These are phyloP conservation scores for Eremophila alpestris DNA, from an alignment of 2,797 vertebrate genomes.

Conservation along the genomic window DNA sequence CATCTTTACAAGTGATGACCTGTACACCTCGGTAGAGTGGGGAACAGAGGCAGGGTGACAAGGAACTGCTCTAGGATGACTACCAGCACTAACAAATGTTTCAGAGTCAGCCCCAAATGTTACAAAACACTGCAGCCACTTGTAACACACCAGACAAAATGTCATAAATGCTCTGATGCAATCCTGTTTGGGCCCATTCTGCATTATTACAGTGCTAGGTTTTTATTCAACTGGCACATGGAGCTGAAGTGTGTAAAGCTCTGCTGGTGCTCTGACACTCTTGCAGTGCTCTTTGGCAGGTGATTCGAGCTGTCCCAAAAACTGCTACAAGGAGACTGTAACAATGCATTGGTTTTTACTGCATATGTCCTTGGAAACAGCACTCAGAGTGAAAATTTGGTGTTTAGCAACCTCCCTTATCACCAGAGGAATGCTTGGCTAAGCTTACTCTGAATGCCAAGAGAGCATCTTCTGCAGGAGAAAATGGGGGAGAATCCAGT, in stretches of 20 bases:
- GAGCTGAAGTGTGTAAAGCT: background rate
- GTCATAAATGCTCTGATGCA: background rate
- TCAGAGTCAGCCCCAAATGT: background rate
- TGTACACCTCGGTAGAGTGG: background rate
- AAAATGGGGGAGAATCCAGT: background rate
- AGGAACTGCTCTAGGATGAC: background rate
- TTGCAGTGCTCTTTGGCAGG: background rate
- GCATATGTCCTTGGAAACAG: background rate
- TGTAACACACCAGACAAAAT: background rate
- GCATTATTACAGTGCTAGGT: background rate
- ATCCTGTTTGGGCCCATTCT: background rate
- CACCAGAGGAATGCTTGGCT: background rate
- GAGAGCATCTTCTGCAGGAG: background rate
- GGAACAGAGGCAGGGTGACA: background rate
- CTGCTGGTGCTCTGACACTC: background rate
- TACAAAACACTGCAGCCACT: background rate
- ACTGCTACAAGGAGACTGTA: background rate
- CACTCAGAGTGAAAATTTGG: background rate
- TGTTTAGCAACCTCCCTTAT: background rate
- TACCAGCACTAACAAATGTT: fast-evolving
- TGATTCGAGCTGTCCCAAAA: background rate
- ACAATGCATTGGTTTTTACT: background rate
- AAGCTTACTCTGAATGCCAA: background rate
- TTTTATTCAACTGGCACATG: background rate
- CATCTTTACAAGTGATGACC: background rate